Base-by-base conservation (phyloP, 1,140 invertebrate genomes). In the Asobara japonica region DNA sequence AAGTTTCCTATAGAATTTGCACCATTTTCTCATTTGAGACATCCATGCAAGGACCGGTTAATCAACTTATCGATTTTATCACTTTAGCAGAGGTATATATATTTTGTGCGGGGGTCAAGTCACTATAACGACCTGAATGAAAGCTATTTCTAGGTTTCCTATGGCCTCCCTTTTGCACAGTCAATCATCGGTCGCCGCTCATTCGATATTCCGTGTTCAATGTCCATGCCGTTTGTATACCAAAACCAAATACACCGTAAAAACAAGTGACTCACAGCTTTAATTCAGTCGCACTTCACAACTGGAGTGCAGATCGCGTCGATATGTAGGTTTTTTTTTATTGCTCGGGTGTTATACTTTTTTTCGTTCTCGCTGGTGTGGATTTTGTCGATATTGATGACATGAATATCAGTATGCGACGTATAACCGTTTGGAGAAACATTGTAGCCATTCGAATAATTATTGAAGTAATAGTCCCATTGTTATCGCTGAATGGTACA, bases 161-260 rank as follows among this genome's bases (percentile, higher is more conserved):
- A n/a, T 45, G 41, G 41, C 11, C 51, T 62, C 20, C 27, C 20
- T 6, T 65, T 11, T 25, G 30, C 56, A 38, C 7, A 66, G 65
- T 73, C 68, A 70, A 72, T 72, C 71, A 68, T 71, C 62, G 31
- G 22, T 25, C 64, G 38, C 38, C 65, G 61, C 45, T 74, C 45
- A 65, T 60, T 76, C 69, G 36, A 69, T 69, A 72, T 75, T 72
- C 61, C 27, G 30, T 31, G 36, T 67, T 64, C 66, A 71, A 18
- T 36, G 48, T 65, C 41, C 18, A 72, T 75, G 69, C 30, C 41
- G 65, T 60, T 74, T 64, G 65, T 71, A 67, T 30, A 33, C 68
- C 51, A 18, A 56, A 38, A 62, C 48, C 68, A 69, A 69, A 69
- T 69, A 69, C 22, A 56, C 66, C 18, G 29, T 61, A 38, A 69